Base-by-base conservation (phyloP, 2,797 vertebrate genomes). In the Oryzias dopingdopingensis region DNA sequence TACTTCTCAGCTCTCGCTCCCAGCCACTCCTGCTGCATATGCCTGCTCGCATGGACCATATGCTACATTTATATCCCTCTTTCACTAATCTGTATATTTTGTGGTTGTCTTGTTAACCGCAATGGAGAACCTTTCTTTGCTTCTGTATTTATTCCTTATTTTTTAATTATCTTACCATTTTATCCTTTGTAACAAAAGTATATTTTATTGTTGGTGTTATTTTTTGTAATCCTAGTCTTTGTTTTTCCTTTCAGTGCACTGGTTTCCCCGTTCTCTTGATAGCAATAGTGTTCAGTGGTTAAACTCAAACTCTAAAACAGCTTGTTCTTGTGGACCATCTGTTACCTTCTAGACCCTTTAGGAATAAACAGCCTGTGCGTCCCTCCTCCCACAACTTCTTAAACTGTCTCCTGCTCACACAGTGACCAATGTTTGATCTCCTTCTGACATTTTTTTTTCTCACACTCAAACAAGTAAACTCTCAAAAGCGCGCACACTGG, bases 1-100 rank as follows among this genome's bases (percentile, higher is more conserved):
- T 32, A 41, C 51, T 26, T 56, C n/a, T 24, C 53, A 44, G 29
- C 43, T 49, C 22, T 73, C 59, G 51, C 22, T 46, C 58, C 58
- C 62, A 52, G 24, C 65, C 58, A 41, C 70, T 62, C 50, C 58
- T 65, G 3, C 52, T 77, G 85, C 88, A 89, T 85, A 82, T 75
- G 50, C 59, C 73, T 61, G 45, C 53, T 68, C 56, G 44, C 46
- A 49, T 48, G 42, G 54, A 47, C 32, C 59, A 40, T 37, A 23
- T 44, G 23, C 6, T 41, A 52, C 53, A 22, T 42, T 49, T 67
- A 55, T 74, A 65, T 52, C 23, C 42, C 51, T 72, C 54, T 62
- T 51, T 68, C 42, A 71, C 61, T 80, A 68, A 81, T 59, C 47
- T 50, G 49, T 48, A 22, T 50, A 18, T 67, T 62, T 60, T n/a